Base-by-base conservation (phyloP, 1,140 invertebrate species). In the Drosophila sturtevanti region DNA sequence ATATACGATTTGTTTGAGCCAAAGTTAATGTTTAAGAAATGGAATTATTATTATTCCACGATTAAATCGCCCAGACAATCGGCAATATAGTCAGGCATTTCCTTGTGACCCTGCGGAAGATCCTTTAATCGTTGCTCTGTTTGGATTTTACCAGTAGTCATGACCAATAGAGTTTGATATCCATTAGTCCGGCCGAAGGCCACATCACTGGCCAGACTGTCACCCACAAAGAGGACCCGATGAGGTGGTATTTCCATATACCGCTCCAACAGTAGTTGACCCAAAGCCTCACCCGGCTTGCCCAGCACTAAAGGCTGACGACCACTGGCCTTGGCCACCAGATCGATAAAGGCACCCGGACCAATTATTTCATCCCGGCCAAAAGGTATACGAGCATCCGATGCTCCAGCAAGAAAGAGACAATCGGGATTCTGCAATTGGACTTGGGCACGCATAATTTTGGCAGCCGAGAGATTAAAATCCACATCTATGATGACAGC, bases 161-260 rank as follows among this genome's bases (percentile, higher is more conserved):
- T 79, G 0, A 94, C 93, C n/a, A 94, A 76, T 9, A 94, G 73
- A 0, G 93, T 94, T 76, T 93, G 91, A 70, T 94, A 95, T 24
- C 93, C 93, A 6, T 92, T 92, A 14, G 92, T 77, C 16, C 91
- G 92, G 0, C 92, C 94, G 34, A 95, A 93, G 9, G 92, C 92
- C 11, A 95, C 92, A 61, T 95, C 94, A 69, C 93, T 92, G 27
- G 92, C 90, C 18, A 94, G 93, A 91, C 94, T 93, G 48, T 95
- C 94, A 16, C 94, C 94, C 66, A 95, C 92, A 54, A 95, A 94
- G 12, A 95, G 91, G 6, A 94, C 93, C 65, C 93, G 92, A 27
- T 80, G 82, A 0, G 93, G 90, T 63, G 94, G 87, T 0, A 81
- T 90, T 7, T 93, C 78, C 0, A 92, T 85, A 21, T 92, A 93